Percentiles rank a stretch among this genome's conserved stretches.
Evolutionary conservation across 2,113 vertebrate genomes (phyloP).

Genomic region (Phalacrocorax aristotelis): DNA sequence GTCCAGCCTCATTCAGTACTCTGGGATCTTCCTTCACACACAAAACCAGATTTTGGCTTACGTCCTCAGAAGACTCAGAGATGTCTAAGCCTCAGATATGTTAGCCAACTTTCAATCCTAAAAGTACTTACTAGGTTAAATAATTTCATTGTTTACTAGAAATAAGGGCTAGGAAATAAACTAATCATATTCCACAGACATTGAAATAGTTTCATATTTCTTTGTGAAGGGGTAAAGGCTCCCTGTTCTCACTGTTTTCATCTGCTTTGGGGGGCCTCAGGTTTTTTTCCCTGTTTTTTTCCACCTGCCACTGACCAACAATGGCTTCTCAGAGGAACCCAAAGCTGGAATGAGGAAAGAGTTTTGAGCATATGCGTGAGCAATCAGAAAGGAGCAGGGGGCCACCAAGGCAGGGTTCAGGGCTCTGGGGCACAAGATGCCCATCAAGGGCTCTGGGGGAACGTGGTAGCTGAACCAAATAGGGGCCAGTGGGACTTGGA

Average conservation of each 20-base stretch:
- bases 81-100: neutral
- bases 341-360: neutral
- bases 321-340: neutral
- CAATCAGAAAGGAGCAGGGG: neutral
- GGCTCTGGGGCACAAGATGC: neutral
- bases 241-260: neutral
- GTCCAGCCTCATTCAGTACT: neutral
- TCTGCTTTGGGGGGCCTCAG: neutral
- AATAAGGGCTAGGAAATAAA: neutral
- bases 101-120: neutral
- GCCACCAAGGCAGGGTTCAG: neutral
- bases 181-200: neutral
- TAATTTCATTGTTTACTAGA: neutral
- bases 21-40: neutral
- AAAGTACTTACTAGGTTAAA: neutral
- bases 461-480: fast-evolving
- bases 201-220: neutral
- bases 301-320: neutral
- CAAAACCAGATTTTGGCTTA: neutral
- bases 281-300: neutral
- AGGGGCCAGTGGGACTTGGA: neutral
- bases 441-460: neutral
- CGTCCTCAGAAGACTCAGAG: neutral
- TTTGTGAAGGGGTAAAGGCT: neutral
- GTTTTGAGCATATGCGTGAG: neutral